A percentile compares a stretch with the other conserved stretches of the same genome.
Evolutionary conservation across 2,888 invertebrate species (phyloP).

Genomic region (Furcula furcula): DNA sequence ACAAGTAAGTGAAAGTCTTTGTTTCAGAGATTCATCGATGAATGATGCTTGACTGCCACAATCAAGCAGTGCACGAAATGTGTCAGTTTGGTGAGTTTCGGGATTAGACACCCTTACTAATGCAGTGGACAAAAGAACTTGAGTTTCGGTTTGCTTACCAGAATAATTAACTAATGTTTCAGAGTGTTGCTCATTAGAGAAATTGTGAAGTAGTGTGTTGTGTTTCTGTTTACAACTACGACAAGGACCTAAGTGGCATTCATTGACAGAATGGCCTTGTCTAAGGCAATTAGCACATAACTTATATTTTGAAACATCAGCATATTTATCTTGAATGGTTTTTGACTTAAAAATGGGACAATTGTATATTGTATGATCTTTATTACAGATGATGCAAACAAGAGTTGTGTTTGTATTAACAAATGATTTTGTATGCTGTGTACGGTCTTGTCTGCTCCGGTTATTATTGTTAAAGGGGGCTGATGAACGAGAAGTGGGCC

Average conservation of each 20-base stretch:
- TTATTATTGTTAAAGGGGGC: not conserved
- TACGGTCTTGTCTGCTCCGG: slow-evolving; percentile 2
- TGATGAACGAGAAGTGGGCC: not conserved
- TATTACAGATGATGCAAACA: slow-evolving; percentile 24
- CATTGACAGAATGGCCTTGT: slow-evolving; percentile 15
- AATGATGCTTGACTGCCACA: slow-evolving; percentile 5
- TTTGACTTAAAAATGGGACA: slow-evolving; percentile 24
- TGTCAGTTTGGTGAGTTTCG: not conserved
- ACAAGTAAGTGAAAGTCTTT: not conserved
- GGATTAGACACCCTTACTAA: slow-evolving; percentile 4
- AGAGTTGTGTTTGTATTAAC: not conserved
- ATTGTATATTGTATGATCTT: slow-evolving; percentile 24
- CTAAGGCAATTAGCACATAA: slow-evolving; percentile 23
- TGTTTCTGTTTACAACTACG: slow-evolving; percentile 20
- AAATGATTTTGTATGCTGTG: slow-evolving; percentile 11
- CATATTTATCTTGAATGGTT: slow-evolving; percentile 7
- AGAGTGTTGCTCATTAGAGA: no score
- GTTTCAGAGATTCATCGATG: slow-evolving; percentile 4
- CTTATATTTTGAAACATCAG: slow-evolving; percentile 15
- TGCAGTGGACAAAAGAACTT: slow-evolving; percentile 6
- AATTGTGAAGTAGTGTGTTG: slow-evolving; percentile 21
- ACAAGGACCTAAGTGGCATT: slow-evolving; percentile 29
- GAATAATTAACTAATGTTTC: slow-evolving; percentile 4
- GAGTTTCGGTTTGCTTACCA: not conserved
- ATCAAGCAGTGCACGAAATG: slow-evolving; percentile 5